Percentiles rank a stretch among this genome's conserved stretches.
These are phyloP conservation scores for Drosophila gunungcola DNA, from an alignment of 1,140 invertebrate genomes.

Conservation along the genomic window DNA sequence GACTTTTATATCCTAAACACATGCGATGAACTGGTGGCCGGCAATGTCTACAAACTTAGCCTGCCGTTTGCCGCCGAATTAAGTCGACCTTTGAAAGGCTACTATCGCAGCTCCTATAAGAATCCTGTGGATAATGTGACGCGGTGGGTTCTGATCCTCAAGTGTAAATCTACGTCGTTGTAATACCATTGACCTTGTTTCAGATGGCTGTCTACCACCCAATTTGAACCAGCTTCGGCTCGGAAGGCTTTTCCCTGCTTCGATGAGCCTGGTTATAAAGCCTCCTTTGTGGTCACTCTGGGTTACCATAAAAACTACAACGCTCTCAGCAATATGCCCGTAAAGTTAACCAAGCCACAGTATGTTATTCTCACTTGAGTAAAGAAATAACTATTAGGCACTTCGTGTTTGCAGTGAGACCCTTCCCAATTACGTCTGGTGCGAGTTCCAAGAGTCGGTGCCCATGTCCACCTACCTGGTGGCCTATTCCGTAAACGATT, in stretches of 20 bases:
- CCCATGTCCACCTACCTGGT: slow-evolving; percentile 94
- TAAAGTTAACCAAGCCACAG: slow-evolving; percentile 65
- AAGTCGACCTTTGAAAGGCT: slow-evolving; percentile 88
- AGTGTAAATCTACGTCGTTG: neutral
- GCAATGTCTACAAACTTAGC: slow-evolving; percentile 87
- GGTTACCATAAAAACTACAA: slow-evolving; percentile 88
- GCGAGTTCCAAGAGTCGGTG: slow-evolving; percentile 88
- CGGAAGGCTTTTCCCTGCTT: slow-evolving; percentile 97
- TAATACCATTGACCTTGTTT: neutral
- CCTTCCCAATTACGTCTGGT: slow-evolving; percentile 83
- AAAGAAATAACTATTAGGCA: neutral
- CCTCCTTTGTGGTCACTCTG: slow-evolving; percentile 92
- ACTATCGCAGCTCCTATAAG: slow-evolving; percentile 91
- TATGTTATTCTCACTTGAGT: slow-evolving; percentile 21
- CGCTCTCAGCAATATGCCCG: slow-evolving; percentile 93
- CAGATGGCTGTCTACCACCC: slow-evolving; percentile 87
- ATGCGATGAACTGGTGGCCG: slow-evolving; percentile 84
- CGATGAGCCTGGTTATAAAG: slow-evolving; percentile 96
- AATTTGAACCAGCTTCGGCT: slow-evolving; percentile 95
- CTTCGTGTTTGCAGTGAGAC: neutral
- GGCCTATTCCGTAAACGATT: slow-evolving; percentile 91
- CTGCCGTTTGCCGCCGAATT: slow-evolving; percentile 89
- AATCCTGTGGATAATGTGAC: slow-evolving; percentile 87
- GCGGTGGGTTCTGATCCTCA: slow-evolving; percentile 85
- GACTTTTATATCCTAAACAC: slow-evolving; percentile 89